Evolutionary conservation across 2,797 vertebrate genomes (phyloP).

Genomic region (Danionella dracula): DNA sequence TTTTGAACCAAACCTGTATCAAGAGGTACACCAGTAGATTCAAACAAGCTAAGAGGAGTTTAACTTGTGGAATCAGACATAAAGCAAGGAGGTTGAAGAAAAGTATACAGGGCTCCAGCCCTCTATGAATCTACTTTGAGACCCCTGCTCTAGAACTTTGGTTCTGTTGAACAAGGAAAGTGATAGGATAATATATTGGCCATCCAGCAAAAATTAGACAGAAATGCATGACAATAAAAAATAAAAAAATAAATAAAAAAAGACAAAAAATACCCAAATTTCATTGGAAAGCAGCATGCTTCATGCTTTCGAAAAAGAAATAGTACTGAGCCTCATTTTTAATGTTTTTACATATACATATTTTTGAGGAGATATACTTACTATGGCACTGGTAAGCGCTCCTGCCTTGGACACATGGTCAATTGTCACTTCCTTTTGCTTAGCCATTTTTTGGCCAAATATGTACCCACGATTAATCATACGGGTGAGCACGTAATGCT

Average conservation of each 20-base stretch:
- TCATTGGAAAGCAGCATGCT: constrained; percentile 45
- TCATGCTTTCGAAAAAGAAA: constrained; percentile 43
- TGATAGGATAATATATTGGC: background rate
- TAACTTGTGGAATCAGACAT: too few relatives aligned
- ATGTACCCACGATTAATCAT: constrained; percentile 95
- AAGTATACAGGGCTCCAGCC: too few relatives aligned
- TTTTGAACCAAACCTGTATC: too few relatives aligned
- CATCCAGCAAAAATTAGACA: constrained; percentile 5
- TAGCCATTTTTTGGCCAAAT: constrained; percentile 70
- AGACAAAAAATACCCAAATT: constrained; percentile 27
- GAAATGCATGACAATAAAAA: background rate
- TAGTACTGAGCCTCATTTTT: constrained; percentile 35
- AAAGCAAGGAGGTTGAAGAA: too few relatives aligned
- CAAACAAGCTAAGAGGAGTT: too few relatives aligned
- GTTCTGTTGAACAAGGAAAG: background rate
- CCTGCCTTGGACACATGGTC: constrained; percentile 91
- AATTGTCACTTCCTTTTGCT: constrained; percentile 93
- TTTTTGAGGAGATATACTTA: constrained; percentile 87
- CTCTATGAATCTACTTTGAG: too few relatives aligned
- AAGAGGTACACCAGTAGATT: too few relatives aligned
- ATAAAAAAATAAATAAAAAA: background rate
- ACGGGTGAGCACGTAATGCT: constrained; percentile 74
- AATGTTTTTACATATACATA: constrained; percentile 47
- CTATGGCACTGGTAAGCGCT: constrained; percentile 90
- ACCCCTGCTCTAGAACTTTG: background rate